Evolutionary conservation across 2,888 invertebrate genomes (phyloP).

Genomic region (Torymus texanus): DNA sequence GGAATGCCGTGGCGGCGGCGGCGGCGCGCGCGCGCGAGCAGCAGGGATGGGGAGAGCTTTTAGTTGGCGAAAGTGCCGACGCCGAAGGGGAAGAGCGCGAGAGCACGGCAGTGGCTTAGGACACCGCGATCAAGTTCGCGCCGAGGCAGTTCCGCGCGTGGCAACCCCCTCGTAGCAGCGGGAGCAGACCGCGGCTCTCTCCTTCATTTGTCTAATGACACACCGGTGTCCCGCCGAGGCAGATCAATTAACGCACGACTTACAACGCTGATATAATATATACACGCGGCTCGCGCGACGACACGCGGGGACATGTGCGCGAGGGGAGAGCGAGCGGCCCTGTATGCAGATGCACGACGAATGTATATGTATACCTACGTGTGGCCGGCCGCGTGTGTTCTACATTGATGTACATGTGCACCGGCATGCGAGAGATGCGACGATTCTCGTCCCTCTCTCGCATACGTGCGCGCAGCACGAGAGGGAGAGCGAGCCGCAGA

Average conservation of each 20-base stretch:
- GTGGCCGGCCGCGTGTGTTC: constrained; percentile 7
- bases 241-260: too few relatives aligned
- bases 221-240: background rate
- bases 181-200: constrained; percentile 8
- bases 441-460: background rate
- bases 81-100: constrained; percentile 51
- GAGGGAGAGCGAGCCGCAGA: too few relatives aligned
- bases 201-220: background rate
- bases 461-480: background rate
- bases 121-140: constrained; percentile 49
- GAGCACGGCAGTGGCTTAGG: constrained; percentile 61
- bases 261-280: background rate
- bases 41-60: constrained; percentile 1
- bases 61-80: constrained; percentile 22
- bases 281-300: background rate
- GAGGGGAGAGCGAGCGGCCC: constrained; percentile 7
- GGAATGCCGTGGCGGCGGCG: constrained; percentile 11
- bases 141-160: constrained; percentile 70
- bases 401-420: constrained; percentile 2
- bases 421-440: constrained; percentile 10
- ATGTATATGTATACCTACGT: background rate
- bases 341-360: background rate
- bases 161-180: constrained; percentile 63
- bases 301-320: background rate
- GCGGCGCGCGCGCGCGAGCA: background rate